Evolutionary conservation across 1,140 invertebrate genomes (phyloP).

Genomic region (Hyles euphorbiae): DNA sequence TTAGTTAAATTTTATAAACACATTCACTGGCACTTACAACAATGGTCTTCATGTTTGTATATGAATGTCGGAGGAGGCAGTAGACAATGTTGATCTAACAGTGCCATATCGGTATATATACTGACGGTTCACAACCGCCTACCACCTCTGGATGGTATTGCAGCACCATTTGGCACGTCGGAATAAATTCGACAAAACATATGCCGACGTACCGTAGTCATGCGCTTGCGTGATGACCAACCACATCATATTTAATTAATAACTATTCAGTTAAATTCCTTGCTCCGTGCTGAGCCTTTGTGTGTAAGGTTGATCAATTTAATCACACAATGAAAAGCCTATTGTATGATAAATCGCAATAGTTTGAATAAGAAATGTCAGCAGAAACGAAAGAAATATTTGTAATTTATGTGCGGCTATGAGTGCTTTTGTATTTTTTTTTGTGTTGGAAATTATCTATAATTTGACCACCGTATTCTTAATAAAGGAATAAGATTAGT

Average conservation of each 20-base stretch:
- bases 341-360: no score
- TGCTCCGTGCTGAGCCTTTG: not conserved
- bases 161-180: slow-evolving; percentile 61
- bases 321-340: no score
- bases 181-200: slow-evolving; percentile 55
- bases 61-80: slow-evolving; percentile 59
- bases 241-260: slow-evolving; percentile 25
- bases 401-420: no score
- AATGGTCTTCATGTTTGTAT: slow-evolving; percentile 64
- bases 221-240: slow-evolving; percentile 29
- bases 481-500: no score
- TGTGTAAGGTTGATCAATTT: not conserved
- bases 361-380: no score
- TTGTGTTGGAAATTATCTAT: no score
- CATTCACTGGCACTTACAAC: slow-evolving; percentile 64
- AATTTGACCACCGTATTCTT: no score
- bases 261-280: slow-evolving; percentile 9
- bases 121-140: slow-evolving; percentile 47
- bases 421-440: no score
- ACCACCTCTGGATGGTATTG: slow-evolving; percentile 59
- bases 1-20: slow-evolving; percentile 17
- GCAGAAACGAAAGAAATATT: no score
- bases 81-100: slow-evolving; percentile 66
- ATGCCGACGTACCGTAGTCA: slow-evolving; percentile 29
- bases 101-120: slow-evolving; percentile 68